Evolutionary conservation across 2,113 vertebrate genomes (phyloP), one percentile per base, ranked within the genome.

Genomic region (Dipodomys ordii): DNA sequence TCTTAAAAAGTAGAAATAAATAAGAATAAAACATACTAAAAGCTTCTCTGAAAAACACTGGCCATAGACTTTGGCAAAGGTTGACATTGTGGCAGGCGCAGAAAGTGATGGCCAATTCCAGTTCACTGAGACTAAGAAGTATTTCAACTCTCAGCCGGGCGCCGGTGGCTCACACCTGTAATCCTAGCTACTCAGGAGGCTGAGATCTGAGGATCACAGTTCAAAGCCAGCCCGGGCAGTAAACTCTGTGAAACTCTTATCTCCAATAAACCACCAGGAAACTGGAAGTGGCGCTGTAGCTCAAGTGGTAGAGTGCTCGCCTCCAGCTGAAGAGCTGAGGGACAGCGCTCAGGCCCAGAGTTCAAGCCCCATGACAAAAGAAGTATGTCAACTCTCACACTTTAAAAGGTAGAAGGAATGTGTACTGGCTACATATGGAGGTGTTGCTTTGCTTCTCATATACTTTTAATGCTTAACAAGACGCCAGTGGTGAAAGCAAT

Each of bases 51-150:
- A 49, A 49, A 49, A 49, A 49, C 53, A 57, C 3, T 4, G 53
- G 53, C 53, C 53, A 57, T 13, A 4, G 53, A 57, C 12, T 13
- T 53, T 57, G 53, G 53, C 53, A 57, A 98, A 98, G 95, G 95
- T 76, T 90, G 97, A 97, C 97, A 94, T 98, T 97, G 99, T 99
- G 99, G 99, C 98, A 95, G 99, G 99, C 95, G 98, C 99, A 89
- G 99, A 99, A 80, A 92, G 98, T 0, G 99, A 98, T 95, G 84
- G 91, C 25, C 98, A 99, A 13, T 98, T 99, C 97, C 99, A 99
- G 90, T 99, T 99, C 96, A 99, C 99, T 98, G 99, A 99, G 77
- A 97, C 99, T 94, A 98, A 99, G 92, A 99, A 99, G 94, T 99
- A 99, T 98, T 99, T 99, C 98, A 65, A 86, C 95, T 96, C 99